Conservation (phyloP, 2,888 invertebrate species). For the Callosobruchus maculatus region DNA sequence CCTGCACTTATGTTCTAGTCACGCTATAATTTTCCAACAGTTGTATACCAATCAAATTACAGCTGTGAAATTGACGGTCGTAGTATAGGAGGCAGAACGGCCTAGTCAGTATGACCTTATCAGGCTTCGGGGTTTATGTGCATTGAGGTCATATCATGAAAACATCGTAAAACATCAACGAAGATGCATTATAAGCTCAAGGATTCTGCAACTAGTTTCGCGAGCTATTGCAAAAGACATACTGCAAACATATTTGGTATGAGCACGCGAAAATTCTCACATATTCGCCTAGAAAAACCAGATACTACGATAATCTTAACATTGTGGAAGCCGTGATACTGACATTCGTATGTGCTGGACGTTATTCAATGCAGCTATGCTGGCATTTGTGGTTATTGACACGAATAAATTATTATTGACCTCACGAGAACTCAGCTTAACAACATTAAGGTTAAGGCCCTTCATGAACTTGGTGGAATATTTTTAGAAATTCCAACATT, state of each 20-base stretch:
- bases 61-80: too few relatives aligned
- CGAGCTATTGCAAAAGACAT: background rate
- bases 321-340: background rate
- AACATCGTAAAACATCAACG: background rate
- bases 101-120: background rate
- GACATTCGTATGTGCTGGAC: background rate
- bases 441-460: background rate
- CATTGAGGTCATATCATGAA: background rate
- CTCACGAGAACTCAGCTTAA: background rate
- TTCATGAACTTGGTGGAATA: background rate
- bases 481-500: too few relatives aligned
- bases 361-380: background rate
- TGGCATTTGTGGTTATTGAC: background rate
- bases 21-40: too few relatives aligned
- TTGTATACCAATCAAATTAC: too few relatives aligned
- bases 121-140: too few relatives aligned
- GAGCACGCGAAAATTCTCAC: background rate
- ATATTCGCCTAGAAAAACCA: background rate
- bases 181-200: background rate
- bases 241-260: background rate
- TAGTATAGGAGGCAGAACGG: too few relatives aligned
- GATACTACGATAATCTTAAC: background rate
- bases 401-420: background rate
- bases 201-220: background rate
- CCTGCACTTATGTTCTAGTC: too few relatives aligned